Percentiles rank a stretch among this genome's conserved stretches.
phyloP scores from a whole-genome alignment of 2,888 invertebrate species.

The Macaria liturata region DNA sequence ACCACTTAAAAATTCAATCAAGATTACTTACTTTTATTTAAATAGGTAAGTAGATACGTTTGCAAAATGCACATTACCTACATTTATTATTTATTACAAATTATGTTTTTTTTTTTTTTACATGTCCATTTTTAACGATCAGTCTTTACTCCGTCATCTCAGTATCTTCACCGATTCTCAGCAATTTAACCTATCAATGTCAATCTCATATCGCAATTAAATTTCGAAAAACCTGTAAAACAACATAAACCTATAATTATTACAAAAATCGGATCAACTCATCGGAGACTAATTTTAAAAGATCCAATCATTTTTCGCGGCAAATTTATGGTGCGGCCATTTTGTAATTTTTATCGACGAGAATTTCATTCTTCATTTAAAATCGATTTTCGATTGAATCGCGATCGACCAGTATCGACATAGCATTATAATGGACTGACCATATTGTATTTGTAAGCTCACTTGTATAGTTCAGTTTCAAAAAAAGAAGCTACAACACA shows the following conservation, averaged over 20 bases:
- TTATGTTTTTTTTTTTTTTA: too few relatives aligned
- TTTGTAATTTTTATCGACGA: constrained; percentile 11
- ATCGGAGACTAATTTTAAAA: constrained; percentile 24
- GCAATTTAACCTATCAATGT: constrained; percentile 4
- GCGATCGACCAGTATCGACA: constrained; percentile 17
- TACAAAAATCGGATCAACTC: constrained; percentile 12
- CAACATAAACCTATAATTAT: constrained; percentile 17
- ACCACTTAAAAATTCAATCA: too few relatives aligned
- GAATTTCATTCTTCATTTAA: constrained; percentile 7
- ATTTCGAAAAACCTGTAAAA: not conserved
- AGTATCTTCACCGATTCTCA: not conserved
- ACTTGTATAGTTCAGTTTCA: too few relatives aligned
- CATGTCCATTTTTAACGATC: too few relatives aligned
- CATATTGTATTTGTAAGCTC: too few relatives aligned
- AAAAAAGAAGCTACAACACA: too few relatives aligned
- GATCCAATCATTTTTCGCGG: constrained; percentile 25
- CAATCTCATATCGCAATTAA: constrained; percentile 7
- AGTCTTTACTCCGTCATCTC: too few relatives aligned
- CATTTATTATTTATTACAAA: too few relatives aligned
- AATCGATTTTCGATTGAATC: constrained; percentile 18
- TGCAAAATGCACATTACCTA: too few relatives aligned
- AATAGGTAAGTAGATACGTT: too few relatives aligned
- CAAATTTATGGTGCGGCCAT: constrained; percentile 5
- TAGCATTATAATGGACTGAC: not conserved
- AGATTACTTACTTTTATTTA: too few relatives aligned